These are phyloP conservation scores for Aporophyla nigra DNA, from an alignment of 2,888 invertebrate species.

Conservation along the genomic window DNA sequence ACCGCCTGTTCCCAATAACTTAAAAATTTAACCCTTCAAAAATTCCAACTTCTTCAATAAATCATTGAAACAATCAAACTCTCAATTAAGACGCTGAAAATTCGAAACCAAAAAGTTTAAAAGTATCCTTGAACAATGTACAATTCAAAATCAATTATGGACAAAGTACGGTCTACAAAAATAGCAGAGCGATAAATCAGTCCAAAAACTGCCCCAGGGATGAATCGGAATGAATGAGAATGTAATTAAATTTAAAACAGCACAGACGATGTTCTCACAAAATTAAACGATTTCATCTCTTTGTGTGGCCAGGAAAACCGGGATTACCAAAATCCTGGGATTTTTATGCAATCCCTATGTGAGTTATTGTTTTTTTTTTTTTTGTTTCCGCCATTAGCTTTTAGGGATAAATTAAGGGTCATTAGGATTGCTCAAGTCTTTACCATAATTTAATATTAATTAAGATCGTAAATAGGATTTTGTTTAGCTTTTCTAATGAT, in stretches of 20 bases:
- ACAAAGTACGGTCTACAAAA: constrained; percentile 37
- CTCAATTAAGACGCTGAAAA: constrained; percentile 13
- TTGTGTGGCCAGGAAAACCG: constrained; percentile 49
- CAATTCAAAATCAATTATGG: constrained; percentile 35
- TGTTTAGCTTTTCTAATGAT: not conserved
- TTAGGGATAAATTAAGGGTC: not conserved
- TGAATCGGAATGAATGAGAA: constrained; percentile 50
- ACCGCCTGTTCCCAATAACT: not conserved
- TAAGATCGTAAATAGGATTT: not conserved
- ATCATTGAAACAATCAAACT: constrained; percentile 13
- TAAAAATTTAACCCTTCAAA: not conserved
- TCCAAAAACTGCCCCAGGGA: constrained; percentile 51
- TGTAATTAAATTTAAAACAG: constrained; percentile 70
- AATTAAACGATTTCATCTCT: constrained; percentile 64
- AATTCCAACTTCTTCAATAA: constrained; percentile 3
- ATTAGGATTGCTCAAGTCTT: not conserved
- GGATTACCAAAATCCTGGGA: constrained; percentile 40
- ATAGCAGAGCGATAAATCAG: constrained; percentile 57
- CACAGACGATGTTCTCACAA: constrained; percentile 55
- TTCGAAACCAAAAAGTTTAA: constrained; percentile 17
- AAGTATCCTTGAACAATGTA: not conserved
- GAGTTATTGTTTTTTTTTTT: constrained; percentile 23
- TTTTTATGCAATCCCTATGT: constrained; percentile 28
- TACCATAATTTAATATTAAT: constrained; percentile 7
- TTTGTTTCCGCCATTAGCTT: constrained; percentile 7